Evolutionary conservation across 2,888 invertebrate genomes (phyloP).

Genomic region (Oxystoma pomonae): DNA sequence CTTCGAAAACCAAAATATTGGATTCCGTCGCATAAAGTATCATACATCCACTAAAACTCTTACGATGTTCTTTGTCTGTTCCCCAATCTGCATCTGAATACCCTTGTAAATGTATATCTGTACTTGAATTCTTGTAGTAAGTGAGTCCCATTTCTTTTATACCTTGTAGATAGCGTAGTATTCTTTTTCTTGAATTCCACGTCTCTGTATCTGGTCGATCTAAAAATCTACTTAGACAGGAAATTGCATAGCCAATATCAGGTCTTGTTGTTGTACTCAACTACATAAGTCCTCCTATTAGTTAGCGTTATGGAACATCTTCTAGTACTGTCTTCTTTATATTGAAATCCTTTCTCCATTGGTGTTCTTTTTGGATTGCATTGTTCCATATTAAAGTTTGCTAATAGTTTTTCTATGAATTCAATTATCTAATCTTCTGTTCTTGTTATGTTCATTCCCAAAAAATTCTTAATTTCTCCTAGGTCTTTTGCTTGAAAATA

Average conservation of each 20-base stretch:
- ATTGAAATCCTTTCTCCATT: constrained; percentile 21
- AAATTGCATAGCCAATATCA: constrained; percentile 21
- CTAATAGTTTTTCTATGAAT: constrained; percentile 19
- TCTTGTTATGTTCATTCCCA: constrained; percentile 20
- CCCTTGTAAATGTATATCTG: constrained; percentile 7
- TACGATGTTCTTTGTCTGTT: constrained; percentile 7
- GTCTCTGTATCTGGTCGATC: constrained; percentile 17
- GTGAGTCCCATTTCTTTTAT: constrained; percentile 19
- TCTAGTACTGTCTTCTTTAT: constrained; percentile 9
- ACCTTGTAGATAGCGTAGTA: constrained; percentile 20
- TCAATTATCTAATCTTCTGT: constrained; percentile 12
- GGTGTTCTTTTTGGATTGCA: constrained; percentile 14
- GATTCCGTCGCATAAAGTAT: no score
- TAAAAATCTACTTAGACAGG: constrained; percentile 23
- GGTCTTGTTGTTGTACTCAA: constrained; percentile 21
- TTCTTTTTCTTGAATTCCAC: constrained; percentile 22
- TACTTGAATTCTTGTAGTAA: no score
- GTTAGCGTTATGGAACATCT: constrained; percentile 17
- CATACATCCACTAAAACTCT: constrained; percentile 16
- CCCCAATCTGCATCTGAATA: neutral
- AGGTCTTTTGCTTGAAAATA: constrained; percentile 22
- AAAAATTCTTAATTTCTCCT: constrained; percentile 18
- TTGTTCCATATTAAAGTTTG: constrained; percentile 17
- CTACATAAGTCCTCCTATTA: constrained; percentile 24
- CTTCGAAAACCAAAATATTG: constrained; percentile 15